Evolutionary conservation across 2,113 vertebrate genomes (phyloP).

Genomic region (Rhizomys pruinosus): DNA sequence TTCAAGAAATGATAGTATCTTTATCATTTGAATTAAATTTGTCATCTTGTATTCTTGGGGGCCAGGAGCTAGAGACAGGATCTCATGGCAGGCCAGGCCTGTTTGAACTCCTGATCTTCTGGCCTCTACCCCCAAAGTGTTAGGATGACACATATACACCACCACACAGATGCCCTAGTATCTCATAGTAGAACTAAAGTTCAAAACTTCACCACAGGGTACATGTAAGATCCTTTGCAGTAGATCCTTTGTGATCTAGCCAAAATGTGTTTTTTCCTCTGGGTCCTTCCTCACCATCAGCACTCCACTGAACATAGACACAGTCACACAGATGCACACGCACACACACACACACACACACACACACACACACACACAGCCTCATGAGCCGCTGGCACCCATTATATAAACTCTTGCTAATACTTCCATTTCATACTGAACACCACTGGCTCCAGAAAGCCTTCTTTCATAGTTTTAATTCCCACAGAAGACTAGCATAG

Average conservation of each 20-base stretch:
- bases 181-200: background rate
- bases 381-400: background rate
- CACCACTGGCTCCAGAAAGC: background rate
- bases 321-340: too few species aligned
- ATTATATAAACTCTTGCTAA: background rate
- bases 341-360: background rate
- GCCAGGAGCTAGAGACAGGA: background rate
- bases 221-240: background rate
- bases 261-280: background rate
- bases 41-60: background rate
- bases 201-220: background rate
- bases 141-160: background rate
- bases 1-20: conserved; percentile 13
- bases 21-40: background rate
- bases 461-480: background rate
- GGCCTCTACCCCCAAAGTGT: background rate
- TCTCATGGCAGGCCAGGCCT: too few species aligned
- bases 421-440: background rate
- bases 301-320: background rate
- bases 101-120: background rate
- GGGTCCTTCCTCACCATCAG: background rate
- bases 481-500: background rate
- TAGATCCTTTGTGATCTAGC: background rate
- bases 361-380: too few species aligned
- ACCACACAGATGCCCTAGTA: too few species aligned